Evolutionary conservation across 35 echinoderm and acorn worm species (phyloP).

Genomic region (Hemicentrotus pulcherrimus): DNA sequence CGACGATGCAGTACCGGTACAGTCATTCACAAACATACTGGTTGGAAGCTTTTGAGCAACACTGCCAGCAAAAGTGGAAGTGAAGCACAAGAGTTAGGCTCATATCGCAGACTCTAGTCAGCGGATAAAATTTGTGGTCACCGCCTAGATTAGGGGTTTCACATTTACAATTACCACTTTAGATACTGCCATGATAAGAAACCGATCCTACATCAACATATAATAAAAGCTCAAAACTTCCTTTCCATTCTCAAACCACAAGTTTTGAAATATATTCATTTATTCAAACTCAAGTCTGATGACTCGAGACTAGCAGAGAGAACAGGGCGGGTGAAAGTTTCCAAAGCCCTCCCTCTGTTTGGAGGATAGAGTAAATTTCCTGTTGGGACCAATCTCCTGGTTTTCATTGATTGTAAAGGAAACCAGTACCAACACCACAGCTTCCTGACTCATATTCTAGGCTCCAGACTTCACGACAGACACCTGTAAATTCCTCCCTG

Average conservation of each 20-base stretch:
- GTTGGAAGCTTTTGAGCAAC: neutral
- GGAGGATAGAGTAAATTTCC: slow-evolving; percentile 35
- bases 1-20: neutral
- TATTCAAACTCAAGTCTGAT: neutral
- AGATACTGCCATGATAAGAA: neutral
- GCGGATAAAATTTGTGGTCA: neutral
- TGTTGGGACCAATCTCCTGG: slow-evolving; percentile 24
- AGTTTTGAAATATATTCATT: neutral
- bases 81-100: neutral
- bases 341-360: slow-evolving; percentile 1
- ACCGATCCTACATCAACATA: neutral
- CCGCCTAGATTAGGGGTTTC: neutral
- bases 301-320: neutral
- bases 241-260: neutral
- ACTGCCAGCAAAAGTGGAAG: neutral
- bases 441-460: slow-evolving; percentile 16
- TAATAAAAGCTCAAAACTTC: neutral
- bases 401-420: slow-evolving; percentile 32
- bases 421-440: neutral
- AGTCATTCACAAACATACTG: neutral
- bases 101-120: neutral
- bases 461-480: neutral
- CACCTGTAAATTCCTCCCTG: neutral
- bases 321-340: neutral
- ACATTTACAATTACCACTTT: neutral